Evolutionary conservation across 2,113 vertebrate species (phyloP).

Genomic region (Miniopterus natalensis): DNA sequence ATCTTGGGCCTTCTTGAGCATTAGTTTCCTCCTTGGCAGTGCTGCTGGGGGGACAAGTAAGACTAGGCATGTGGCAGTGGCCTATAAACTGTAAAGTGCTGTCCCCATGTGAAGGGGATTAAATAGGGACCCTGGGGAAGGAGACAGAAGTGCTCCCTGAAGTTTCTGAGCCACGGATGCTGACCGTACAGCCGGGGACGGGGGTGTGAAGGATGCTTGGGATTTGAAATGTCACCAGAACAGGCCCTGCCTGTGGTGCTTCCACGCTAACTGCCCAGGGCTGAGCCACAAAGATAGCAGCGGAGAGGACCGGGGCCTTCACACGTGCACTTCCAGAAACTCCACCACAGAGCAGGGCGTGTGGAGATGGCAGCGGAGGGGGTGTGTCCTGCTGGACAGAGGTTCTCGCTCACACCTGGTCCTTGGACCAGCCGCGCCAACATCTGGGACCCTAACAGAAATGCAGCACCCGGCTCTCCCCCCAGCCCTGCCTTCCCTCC

Average conservation of each 20-base stretch:
- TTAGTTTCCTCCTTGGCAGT: not conserved
- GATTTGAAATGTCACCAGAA: conserved; percentile 73
- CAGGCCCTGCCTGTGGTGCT: conserved; percentile 53
- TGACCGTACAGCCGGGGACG: conserved; percentile 14
- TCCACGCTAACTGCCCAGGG: conserved; percentile 15
- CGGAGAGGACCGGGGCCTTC: conserved; percentile 18
- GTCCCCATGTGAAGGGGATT: not conserved
- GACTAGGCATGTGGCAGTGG: not conserved
- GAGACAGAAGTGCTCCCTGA: not conserved
- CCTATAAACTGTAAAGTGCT: not conserved
- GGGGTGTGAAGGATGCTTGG: not conserved
- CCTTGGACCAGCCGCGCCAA: no score
- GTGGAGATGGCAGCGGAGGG: not conserved
- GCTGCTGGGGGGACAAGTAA: not conserved
- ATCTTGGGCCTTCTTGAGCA: not conserved
- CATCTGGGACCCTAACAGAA: no score
- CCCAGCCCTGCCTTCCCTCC: no score
- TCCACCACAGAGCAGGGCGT: not conserved
- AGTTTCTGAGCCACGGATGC: not conserved
- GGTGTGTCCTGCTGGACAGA: not conserved
- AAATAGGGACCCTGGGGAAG: not conserved
- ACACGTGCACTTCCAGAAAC: not conserved
- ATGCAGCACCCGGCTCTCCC: no score
- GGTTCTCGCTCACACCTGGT: fast-evolving
- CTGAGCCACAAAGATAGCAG: conserved; percentile 67